Conservation (phyloP, 2,888 invertebrate species). For the Tethea ocularis region DNA sequence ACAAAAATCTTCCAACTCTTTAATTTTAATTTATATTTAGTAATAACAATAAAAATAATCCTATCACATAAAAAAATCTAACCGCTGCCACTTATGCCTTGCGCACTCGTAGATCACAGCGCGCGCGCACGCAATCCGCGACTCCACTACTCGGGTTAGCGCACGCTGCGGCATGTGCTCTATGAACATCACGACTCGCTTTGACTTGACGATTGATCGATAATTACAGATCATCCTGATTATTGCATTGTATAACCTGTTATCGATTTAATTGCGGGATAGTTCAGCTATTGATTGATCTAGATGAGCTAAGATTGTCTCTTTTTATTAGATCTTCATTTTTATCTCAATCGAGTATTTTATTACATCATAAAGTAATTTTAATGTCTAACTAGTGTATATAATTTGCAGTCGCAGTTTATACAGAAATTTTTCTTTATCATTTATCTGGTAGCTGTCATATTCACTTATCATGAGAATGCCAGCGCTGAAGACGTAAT, state of each 20-base stretch:
- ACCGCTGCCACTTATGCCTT: background rate
- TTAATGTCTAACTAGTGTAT: too few species aligned
- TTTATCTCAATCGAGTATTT: background rate
- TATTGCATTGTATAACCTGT: background rate
- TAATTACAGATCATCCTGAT: background rate
- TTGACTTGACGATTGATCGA: background rate
- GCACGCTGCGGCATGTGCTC: constrained; percentile 29
- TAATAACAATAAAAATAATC: too few species aligned
- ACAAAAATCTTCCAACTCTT: too few species aligned
- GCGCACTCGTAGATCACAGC: constrained; percentile 13
- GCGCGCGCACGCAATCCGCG: constrained; percentile 26
- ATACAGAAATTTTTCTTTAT: too few species aligned
- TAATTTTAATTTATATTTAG: too few species aligned
- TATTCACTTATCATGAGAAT: too few species aligned
- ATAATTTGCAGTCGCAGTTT: too few species aligned
- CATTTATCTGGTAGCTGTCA: too few species aligned
- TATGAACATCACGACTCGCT: background rate
- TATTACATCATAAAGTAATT: too few species aligned
- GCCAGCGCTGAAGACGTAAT: too few species aligned
- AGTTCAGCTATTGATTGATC: background rate
- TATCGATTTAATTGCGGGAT: background rate
- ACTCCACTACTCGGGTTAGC: constrained; percentile 23
- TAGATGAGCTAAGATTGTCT: background rate
- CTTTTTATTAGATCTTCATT: background rate
- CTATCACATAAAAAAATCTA: too few species aligned